phyloP scores from a whole-genome alignment of 2,113 vertebrate species.

The Amazona vittata region DNA sequence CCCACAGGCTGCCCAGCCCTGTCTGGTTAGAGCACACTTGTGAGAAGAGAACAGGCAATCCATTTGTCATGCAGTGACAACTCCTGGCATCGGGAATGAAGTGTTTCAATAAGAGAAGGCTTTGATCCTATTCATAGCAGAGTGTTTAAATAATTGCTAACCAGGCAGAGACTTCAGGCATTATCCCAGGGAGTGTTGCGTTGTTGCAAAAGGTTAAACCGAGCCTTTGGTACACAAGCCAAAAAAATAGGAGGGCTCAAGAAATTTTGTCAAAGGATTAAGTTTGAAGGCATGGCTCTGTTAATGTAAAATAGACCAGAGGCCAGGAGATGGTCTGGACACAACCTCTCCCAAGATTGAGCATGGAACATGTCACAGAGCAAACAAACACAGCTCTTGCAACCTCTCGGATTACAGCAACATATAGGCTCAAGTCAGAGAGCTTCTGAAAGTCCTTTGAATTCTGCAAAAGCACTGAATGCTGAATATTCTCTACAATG shows the following conservation, averaged over 20 bases:
- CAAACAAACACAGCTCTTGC: not conserved
- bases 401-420: not conserved
- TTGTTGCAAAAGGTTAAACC: slow-evolving; percentile 49
- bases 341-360: not conserved
- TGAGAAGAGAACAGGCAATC: not conserved
- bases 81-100: slow-evolving; percentile 41
- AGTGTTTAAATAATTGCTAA: slow-evolving; percentile 67
- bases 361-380: not conserved
- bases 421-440: not conserved
- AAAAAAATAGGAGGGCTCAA: not conserved
- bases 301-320: not conserved
- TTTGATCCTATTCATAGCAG: slow-evolving; percentile 62
- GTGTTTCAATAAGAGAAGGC: slow-evolving; percentile 52
- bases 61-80: slow-evolving; percentile 55
- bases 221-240: not conserved
- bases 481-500: not conserved
- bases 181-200: slow-evolving; percentile 23
- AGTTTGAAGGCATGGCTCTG: not conserved
- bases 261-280: slow-evolving; percentile 9
- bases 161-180: slow-evolving; percentile 35
- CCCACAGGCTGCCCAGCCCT: slow-evolving; percentile 30
- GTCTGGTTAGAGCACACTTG: not conserved
- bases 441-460: not conserved
- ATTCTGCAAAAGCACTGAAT: not conserved
- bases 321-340: not conserved